Evolutionary conservation across 2,113 vertebrate species (phyloP), one percentile per base, ranked within the genome.

Genomic region (Corythornis madagascariensis): DNA sequence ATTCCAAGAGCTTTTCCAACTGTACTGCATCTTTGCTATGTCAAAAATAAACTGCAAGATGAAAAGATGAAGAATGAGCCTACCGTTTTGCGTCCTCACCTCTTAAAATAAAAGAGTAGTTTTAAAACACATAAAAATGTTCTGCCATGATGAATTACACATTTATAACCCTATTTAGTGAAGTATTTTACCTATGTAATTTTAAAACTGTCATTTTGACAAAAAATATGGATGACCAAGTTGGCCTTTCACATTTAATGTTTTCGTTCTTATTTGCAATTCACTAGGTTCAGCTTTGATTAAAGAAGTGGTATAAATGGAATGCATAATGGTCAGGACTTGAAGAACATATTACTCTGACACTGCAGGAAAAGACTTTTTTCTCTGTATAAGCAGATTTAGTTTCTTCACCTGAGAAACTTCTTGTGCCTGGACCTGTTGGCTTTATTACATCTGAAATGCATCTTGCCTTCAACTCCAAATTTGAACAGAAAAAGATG

Each of bases 171-270:
- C 83, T 80, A 98, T 98, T 97, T 97, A 97, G 96, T 95, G 96
- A 96, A 97, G 94, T 97, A 83, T 97, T 97, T 98, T 97, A 97
- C 96, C 97, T 97, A 94, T 96, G 97, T 97, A 98, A 98, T 98
- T 98, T 98, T 96, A 97, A 97, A 96, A 95, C 97, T 98, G 97
- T 98, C 97, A 97, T 96, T 98, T 97, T 97, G 96, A 97, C 96
- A 97, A 97, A 97, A 98, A 98, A 97, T 98, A 98, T 97, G 96
- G 97, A 97, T 89, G 92, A 97, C 91, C 74, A 18, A 97, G 96
- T 97, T 97, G 96, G 97, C 96, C 97, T 98, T 98, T 98, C 96
- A 96, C 97, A 96, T 97, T 97, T 98, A 98, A 98, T 97, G 90
- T 97, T 98, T 97, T 97, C 59, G 40, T 96, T 97, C 94, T 95